Evolutionary conservation across 2,888 invertebrate species (phyloP), one percentile per base, ranked within the genome.

Genomic region (Ephialtes manifestator): DNA sequence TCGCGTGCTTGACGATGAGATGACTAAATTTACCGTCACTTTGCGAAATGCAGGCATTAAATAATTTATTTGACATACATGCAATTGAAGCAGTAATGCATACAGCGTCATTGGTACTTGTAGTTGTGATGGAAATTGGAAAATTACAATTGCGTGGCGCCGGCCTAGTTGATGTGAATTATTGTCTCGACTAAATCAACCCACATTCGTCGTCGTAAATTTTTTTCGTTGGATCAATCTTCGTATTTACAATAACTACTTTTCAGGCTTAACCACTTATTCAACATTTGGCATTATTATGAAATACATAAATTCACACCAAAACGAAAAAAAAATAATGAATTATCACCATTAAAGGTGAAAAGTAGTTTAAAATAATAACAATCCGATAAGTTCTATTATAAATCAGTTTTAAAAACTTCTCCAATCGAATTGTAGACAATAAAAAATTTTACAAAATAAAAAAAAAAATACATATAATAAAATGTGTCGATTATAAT

Each of bases 91-190:
- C 11, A 31, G 1, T 20, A n/a, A 70, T 13, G 28, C 35, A 53
- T 55, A 39, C 10, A 24, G 48, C 39, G 46, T 67, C 46, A n/a
- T 20, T 8, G 24, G 28, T 13, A 46, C n/a, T 10, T 28, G 10
- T 35, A 13, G 46, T 74, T 68, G 28, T 35, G 13, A 20, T 46
- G 68, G 75, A 68, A 79, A 83, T 83, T 83, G 79, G 70, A 79
- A 83, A 83, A 83, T 83, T 83, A 53, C 63, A 70, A 75, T 75
- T 63, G 79, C 68, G 68, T 35, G 83, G 79, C 79, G 78, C 68
- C 75, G 51, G 28, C n/a, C 83, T 79, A 68, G 75, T 79, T 67
- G 51, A 68, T 20, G 24, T 72, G 39, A 60, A 72, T 72, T 78
- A 72, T 39, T 39, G 82, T 60, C 35, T 67, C 48, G 48, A 63